These are phyloP conservation scores for Verasper variegatus DNA, from an alignment of 2,113 vertebrate species.

Conservation along the genomic window DNA sequence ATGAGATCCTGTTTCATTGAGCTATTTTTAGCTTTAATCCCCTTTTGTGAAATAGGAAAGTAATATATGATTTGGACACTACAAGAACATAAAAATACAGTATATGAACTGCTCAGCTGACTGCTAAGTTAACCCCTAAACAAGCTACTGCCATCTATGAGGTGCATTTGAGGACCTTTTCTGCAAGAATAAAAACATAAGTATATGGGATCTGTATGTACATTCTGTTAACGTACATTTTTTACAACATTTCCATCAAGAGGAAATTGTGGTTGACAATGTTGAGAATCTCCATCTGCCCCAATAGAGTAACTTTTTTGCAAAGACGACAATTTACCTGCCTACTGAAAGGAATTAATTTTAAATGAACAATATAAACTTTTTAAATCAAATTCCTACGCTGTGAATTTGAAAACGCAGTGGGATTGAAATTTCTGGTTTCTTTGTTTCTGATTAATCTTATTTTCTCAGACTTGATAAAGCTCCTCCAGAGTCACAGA, in stretches of 20 bases:
- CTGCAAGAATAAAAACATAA: neutral
- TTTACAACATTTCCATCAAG: neutral
- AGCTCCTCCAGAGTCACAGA: neutral
- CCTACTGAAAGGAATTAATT: too few relatives aligned
- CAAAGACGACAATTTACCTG: too few relatives aligned
- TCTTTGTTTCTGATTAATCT: neutral
- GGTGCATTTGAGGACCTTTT: neutral
- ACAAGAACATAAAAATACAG: neutral
- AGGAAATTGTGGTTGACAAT: neutral
- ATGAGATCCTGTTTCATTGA: too few relatives aligned
- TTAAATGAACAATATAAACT: too few relatives aligned
- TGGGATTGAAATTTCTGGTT: neutral
- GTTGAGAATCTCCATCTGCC: too few relatives aligned
- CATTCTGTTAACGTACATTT: neutral
- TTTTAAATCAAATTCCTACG: neutral
- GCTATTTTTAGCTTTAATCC: too few relatives aligned
- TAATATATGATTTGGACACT: neutral
- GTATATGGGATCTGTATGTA: neutral
- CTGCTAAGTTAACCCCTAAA: neutral
- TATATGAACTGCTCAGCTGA: neutral
- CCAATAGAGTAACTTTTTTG: too few relatives aligned
- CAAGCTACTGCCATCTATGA: neutral
- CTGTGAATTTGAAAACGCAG: neutral
- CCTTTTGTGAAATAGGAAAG: too few relatives aligned
- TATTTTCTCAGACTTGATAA: neutral